Conservation (phyloP, 2,797 vertebrate species). For the Anguilla pacifica region DNA sequence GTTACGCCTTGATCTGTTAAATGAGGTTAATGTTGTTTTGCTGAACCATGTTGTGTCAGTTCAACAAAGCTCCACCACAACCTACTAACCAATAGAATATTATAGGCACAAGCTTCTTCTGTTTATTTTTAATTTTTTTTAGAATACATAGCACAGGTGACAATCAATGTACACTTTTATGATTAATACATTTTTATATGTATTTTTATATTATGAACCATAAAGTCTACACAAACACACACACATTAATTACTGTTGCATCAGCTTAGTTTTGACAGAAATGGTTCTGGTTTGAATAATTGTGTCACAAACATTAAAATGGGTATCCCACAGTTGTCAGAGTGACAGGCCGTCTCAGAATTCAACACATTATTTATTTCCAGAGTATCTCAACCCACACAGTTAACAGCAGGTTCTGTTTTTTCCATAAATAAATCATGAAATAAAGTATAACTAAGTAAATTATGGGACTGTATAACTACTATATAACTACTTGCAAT, state of each 20-base stretch:
- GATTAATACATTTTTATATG: background rate
- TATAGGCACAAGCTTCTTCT: background rate
- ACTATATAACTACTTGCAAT: background rate
- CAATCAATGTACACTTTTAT: background rate
- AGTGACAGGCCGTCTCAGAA: background rate
- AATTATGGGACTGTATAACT: slow-evolving; percentile 22
- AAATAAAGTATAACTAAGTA: slow-evolving; percentile 28
- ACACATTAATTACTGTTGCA: background rate
- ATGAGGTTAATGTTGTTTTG: background rate
- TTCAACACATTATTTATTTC: background rate
- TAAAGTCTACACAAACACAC: background rate
- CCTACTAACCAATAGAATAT: background rate
- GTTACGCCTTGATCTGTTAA: too few species aligned
- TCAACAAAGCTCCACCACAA: background rate
- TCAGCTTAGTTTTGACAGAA: slow-evolving; percentile 6
- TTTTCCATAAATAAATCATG: slow-evolving; percentile 12
- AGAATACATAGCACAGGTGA: background rate
- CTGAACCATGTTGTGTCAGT: background rate
- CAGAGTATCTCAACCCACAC: background rate
- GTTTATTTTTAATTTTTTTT: background rate
- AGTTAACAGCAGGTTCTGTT: background rate
- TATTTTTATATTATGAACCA: background rate
- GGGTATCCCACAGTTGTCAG: background rate
- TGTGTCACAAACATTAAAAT: slow-evolving; percentile 3
- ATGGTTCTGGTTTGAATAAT: background rate